phyloP scores from a whole-genome alignment of 2,888 invertebrate genomes.

The Limnephilus auricula region DNA sequence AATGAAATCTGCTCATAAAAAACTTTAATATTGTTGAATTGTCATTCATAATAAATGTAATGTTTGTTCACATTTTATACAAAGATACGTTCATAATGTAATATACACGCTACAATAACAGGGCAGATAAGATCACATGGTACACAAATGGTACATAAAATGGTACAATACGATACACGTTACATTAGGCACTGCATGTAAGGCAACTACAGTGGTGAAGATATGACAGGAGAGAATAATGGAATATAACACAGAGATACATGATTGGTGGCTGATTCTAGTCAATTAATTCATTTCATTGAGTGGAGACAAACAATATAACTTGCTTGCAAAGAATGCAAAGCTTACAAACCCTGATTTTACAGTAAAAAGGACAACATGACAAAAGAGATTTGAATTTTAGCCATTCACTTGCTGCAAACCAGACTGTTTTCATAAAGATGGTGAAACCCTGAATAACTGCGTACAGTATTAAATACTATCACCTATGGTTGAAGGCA shows the following conservation, averaged over 20 bases:
- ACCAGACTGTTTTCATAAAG: slow-evolving; percentile 33
- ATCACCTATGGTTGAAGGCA: slow-evolving; percentile 65
- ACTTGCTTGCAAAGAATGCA: neutral
- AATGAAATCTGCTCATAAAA: neutral
- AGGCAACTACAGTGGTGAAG: slow-evolving; percentile 89
- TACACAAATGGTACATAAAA: slow-evolving; percentile 66
- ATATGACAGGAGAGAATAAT: slow-evolving; percentile 74
- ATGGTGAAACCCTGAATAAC: slow-evolving; percentile 57
- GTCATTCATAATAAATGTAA: slow-evolving; percentile 63
- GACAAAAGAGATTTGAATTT: neutral
- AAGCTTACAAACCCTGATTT: neutral
- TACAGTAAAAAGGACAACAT: neutral
- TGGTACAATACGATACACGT: slow-evolving; percentile 72
- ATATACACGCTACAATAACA: slow-evolving; percentile 65
- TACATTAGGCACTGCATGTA: slow-evolving; percentile 88
- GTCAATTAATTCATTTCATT: neutral
- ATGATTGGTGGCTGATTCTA: slow-evolving; percentile 22
- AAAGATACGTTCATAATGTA: slow-evolving; percentile 68
- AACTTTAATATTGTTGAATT: slow-evolving; percentile 31
- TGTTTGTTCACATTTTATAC: slow-evolving; percentile 65
- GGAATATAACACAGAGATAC: slow-evolving; percentile 44
- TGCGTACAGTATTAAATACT: slow-evolving; percentile 59
- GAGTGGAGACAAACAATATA: neutral
- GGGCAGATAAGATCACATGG: slow-evolving; percentile 67
- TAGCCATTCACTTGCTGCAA: neutral